phyloP scores from a whole-genome alignment of 2,113 vertebrate genomes.

The Tonatia bakeri region DNA sequence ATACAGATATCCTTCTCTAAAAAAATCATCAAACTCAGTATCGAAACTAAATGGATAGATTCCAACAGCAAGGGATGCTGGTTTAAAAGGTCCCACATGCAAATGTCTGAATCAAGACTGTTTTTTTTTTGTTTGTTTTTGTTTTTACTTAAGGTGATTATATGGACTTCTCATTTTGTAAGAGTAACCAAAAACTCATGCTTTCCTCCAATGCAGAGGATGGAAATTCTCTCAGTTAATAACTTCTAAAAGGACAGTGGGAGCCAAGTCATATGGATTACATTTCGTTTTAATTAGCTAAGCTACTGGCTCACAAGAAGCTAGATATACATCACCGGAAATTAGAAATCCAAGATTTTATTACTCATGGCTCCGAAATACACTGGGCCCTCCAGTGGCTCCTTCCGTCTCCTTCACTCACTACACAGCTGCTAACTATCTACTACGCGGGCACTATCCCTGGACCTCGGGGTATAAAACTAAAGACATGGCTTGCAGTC shows the following conservation, averaged over 20 bases:
- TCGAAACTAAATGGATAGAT: not conserved
- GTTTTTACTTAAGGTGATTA: not conserved
- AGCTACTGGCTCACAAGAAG: not conserved
- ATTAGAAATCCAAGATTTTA: not conserved
- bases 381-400: rapidly evolving
- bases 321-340: not conserved
- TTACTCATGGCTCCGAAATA: not conserved
- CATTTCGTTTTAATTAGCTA: not conserved
- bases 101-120: not conserved
- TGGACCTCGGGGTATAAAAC: not conserved
- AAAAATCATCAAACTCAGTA: not conserved
- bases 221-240: not conserved
- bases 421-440: not conserved
- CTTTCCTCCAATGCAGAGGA: not conserved
- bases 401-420: not conserved
- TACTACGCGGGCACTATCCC: not conserved
- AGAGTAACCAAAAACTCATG: not conserved
- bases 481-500: not conserved
- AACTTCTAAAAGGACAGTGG: not conserved
- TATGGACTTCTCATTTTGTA: not conserved
- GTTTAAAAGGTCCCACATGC: not conserved
- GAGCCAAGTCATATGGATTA: not conserved
- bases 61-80: not conserved
- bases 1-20: not conserved
- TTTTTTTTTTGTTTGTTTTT: not conserved